Conservation (phyloP, 1,140 invertebrate species). For the Zophobas atratus region DNA sequence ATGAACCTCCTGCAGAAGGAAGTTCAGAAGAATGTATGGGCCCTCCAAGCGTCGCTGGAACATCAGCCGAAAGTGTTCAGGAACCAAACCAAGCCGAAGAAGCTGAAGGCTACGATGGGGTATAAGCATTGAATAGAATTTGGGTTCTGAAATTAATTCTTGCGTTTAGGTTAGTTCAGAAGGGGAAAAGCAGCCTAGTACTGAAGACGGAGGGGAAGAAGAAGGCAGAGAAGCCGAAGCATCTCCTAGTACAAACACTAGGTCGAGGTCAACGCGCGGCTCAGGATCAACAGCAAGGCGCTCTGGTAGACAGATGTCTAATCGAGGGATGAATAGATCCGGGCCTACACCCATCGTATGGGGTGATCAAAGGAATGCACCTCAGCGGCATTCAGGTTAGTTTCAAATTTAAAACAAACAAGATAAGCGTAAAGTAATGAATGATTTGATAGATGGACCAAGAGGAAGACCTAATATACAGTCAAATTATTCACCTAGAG, state of each 20-base stretch:
- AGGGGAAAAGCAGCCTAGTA: slow-evolving; percentile 72
- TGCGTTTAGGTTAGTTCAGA: slow-evolving; percentile 71
- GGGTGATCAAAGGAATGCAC: slow-evolving; percentile 53
- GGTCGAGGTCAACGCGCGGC: slow-evolving; percentile 61
- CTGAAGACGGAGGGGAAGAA: slow-evolving; percentile 73
- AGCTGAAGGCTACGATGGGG: slow-evolving; percentile 63
- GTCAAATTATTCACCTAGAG: slow-evolving; percentile 49
- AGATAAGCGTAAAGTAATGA: slow-evolving; percentile 6
- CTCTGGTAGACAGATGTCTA: slow-evolving; percentile 46
- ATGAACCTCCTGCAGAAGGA: slow-evolving; percentile 61
- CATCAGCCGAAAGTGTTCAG: slow-evolving; percentile 60
- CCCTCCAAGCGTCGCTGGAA: slow-evolving; percentile 62
- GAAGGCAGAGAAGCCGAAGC: slow-evolving; percentile 82
- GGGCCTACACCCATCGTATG: slow-evolving; percentile 58
- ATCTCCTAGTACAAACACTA: slow-evolving; percentile 72
- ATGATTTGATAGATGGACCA: slow-evolving; percentile 48
- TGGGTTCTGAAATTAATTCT: not conserved
- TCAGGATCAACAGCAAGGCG: slow-evolving; percentile 53
- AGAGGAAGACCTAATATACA: slow-evolving; percentile 51
- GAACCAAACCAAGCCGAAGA: slow-evolving; percentile 57
- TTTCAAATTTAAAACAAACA: slow-evolving; percentile 7
- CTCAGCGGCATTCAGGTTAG: slow-evolving; percentile 42
- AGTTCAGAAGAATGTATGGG: slow-evolving; percentile 63
- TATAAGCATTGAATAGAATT: slow-evolving; percentile 32
- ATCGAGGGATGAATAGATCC: slow-evolving; percentile 41